Conservation (phyloP, 1,140 invertebrate species). For the Macrocentrus cingulum region DNA sequence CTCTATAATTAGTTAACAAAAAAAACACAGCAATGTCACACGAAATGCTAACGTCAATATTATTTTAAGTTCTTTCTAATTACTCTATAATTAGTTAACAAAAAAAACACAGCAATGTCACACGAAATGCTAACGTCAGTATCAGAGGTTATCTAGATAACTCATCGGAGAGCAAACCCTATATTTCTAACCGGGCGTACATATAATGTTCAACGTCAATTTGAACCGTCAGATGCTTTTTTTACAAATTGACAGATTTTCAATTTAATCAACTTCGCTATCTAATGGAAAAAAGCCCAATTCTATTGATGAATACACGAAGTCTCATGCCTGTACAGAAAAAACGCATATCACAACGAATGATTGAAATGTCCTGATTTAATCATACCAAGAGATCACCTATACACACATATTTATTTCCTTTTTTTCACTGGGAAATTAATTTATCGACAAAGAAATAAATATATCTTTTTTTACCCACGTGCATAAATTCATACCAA, state of each 20-base stretch:
- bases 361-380: conserved; percentile 50
- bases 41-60: conserved; percentile 35
- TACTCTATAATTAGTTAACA: conserved; percentile 25
- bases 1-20: conserved; percentile 27
- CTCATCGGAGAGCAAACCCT: conserved; percentile 48
- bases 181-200: conserved; percentile 21
- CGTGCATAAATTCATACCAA: not conserved
- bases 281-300: conserved; percentile 58
- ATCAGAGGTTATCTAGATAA: conserved; percentile 47
- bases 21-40: conserved; percentile 45
- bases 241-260: conserved; percentile 59
- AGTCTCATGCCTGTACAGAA: not conserved
- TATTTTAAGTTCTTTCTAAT: too few species aligned
- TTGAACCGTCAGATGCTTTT: conserved; percentile 57
- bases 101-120: conserved; percentile 45
- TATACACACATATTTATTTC: conserved; percentile 36
- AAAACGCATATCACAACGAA: conserved; percentile 32
- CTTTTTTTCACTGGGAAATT: conserved; percentile 41
- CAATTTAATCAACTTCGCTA: conserved; percentile 58
- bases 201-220: conserved; percentile 57
- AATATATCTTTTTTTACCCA: conserved; percentile 3
- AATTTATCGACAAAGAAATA: conserved; percentile 46
- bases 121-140: conserved; percentile 33
- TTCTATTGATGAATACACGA: conserved; percentile 46
- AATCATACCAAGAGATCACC: conserved; percentile 38